Evolutionary conservation across 2,888 invertebrate species (phyloP).

Genomic region (Crioceris asparagi): DNA sequence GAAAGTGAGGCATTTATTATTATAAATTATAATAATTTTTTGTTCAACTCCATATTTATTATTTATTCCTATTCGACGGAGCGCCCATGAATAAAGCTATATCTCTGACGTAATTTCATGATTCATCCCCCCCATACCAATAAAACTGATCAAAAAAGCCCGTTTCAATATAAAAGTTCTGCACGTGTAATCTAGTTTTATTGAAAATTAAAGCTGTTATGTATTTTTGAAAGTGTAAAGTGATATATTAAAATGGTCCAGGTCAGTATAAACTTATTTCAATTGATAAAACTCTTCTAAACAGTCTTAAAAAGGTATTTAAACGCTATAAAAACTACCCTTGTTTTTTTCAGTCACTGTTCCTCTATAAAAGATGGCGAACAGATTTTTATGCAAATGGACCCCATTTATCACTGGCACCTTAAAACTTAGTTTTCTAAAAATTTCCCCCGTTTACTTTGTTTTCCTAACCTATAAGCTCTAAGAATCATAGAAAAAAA

Average conservation of each 20-base stretch:
- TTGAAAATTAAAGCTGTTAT: conserved; percentile 27
- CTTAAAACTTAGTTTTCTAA: no score
- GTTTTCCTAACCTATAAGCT: no score
- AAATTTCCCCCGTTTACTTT: no score
- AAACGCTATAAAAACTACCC: conserved; percentile 24
- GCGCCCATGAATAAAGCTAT: neutral
- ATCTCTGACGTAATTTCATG: conserved; percentile 6
- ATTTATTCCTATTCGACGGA: no score
- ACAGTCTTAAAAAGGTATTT: conserved; percentile 12
- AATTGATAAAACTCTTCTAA: conserved; percentile 7
- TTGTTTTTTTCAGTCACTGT: conserved; percentile 27
- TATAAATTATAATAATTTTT: no score
- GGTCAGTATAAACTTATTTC: conserved; percentile 22
- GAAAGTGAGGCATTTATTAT: no score
- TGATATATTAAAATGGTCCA: conserved; percentile 26
- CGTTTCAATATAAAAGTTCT: conserved; percentile 30
- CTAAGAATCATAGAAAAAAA: no score
- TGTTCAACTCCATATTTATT: no score
- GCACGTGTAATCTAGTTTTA: conserved; percentile 31
- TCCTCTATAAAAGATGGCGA: conserved; percentile 33
- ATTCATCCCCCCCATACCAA: conserved; percentile 12
- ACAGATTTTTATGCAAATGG: conserved; percentile 31
- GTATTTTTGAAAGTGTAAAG: conserved; percentile 25
- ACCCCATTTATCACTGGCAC: conserved; percentile 14
- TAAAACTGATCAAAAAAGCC: conserved; percentile 28